Evolutionary conservation across 2,888 invertebrate genomes (phyloP), one percentile per base, ranked within the genome.

Genomic region (Eristalinus sepulchralis): DNA sequence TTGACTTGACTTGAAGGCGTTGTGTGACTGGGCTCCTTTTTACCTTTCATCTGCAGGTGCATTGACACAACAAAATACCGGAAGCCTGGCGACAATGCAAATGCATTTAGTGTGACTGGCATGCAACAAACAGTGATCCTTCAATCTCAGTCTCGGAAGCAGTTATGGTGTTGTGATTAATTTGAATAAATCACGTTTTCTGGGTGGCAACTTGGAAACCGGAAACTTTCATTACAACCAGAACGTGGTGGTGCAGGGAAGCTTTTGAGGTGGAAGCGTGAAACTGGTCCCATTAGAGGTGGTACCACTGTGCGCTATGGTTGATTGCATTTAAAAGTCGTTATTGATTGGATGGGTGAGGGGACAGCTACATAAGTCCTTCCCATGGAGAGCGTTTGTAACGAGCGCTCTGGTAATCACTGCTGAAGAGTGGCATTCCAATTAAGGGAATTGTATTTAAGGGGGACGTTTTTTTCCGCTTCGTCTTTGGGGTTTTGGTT

Each of bases 71-170:
- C 70, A 39, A 63, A 78, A 57, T 57, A 70, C 77, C 55, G 79
- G 79, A 79, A 79, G 57, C 57, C 47, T 79, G 72, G 47, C 79
- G 60, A 79, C 79, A 79, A 72, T 79, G 47, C 64, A 66, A 79
- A 79, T 79, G 79, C 79, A 72, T 72, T 79, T 64, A 79, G 72
- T 72, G 71, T 79, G 72, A 72, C 71, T 79, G 79, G 79, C 79
- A 20, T 79, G 79, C 71, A 79, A 79, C 79, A 79, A 79, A 66
- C 72, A 66, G 47, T 60, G 66, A 72, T 66, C 47, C 59, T 79
- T 79, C 72, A 79, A 72, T 66, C 66, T 66, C 79, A 72, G 57
- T 9, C 71, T 34, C 72, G 71, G 72, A 72, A 72, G 66, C 72
- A 72, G 79, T 70, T 71, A 71, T 79, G 71, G 79, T 72, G 72